Percentiles rank a stretch among this genome's conserved stretches.
phyloP scores from a whole-genome alignment of 2,888 invertebrate species.

The Eupithecia subumbrata region DNA sequence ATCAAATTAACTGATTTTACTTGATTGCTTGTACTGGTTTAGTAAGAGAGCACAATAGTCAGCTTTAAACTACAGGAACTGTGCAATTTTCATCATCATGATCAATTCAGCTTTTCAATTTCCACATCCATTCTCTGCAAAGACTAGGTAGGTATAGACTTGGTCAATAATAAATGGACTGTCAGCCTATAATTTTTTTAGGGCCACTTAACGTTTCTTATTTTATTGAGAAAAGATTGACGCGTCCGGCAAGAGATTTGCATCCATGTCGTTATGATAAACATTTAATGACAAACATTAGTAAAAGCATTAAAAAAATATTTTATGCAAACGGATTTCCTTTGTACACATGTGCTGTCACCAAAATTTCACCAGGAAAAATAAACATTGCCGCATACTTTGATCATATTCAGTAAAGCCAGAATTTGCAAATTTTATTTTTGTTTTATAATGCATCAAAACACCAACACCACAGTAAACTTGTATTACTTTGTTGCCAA shows the following conservation, averaged over 20 bases:
- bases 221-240: too few relatives aligned
- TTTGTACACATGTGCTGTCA: too few relatives aligned
- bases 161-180: neutral
- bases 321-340: too few relatives aligned
- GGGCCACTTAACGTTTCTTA: neutral
- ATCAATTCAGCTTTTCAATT: neutral
- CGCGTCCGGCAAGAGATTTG: too few relatives aligned
- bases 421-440: slow-evolving; percentile 5
- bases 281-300: too few relatives aligned
- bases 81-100: neutral
- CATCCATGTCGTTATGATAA: too few relatives aligned
- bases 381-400: neutral
- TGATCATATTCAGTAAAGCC: neutral
- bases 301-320: too few relatives aligned
- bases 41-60: neutral
- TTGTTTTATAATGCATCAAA: slow-evolving; percentile 11
- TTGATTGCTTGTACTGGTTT: neutral
- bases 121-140: neutral
- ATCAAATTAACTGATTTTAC: neutral
- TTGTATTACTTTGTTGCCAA: slow-evolving; percentile 37
- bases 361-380: neutral
- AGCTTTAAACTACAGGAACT: neutral
- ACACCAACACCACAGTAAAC: slow-evolving; percentile 13
- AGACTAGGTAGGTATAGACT: neutral
- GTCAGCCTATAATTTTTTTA: neutral